Evolutionary conservation across 2,888 invertebrate species (phyloP).

Genomic region (Muschampia staudingeri): DNA sequence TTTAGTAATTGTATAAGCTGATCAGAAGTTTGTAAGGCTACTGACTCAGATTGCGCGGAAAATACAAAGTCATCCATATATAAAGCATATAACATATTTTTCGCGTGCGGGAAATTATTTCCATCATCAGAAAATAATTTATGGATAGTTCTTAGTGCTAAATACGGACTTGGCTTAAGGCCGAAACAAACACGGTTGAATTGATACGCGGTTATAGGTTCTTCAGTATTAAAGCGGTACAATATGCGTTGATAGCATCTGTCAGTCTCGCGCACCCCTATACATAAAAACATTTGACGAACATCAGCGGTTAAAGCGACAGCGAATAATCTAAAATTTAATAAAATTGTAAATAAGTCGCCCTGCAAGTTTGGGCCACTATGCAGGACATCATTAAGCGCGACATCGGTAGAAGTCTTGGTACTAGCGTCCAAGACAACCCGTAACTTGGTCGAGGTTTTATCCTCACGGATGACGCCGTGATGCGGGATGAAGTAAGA

Average conservation of each 20-base stretch:
- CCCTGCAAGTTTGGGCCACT: neutral
- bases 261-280: neutral
- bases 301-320: neutral
- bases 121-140: neutral
- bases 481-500: neutral
- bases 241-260: neutral
- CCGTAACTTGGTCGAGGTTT: neutral
- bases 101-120: neutral
- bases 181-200: neutral
- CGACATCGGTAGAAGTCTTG: neutral
- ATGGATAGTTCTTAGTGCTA: neutral
- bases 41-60: neutral
- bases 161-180: neutral
- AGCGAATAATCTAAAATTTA: neutral
- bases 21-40: neutral
- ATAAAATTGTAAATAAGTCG: neutral
- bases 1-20: neutral
- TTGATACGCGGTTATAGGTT: neutral
- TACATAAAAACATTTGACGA: constrained; percentile 2
- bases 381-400: neutral
- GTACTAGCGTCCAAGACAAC: neutral
- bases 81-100: neutral
- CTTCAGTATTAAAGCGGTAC: neutral
- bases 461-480: neutral
- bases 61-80: neutral